A percentile compares a stretch with the other conserved stretches of the same genome.
Conservation (phyloP, 2,888 invertebrate genomes). For the Cryptosula pallasiana region DNA sequence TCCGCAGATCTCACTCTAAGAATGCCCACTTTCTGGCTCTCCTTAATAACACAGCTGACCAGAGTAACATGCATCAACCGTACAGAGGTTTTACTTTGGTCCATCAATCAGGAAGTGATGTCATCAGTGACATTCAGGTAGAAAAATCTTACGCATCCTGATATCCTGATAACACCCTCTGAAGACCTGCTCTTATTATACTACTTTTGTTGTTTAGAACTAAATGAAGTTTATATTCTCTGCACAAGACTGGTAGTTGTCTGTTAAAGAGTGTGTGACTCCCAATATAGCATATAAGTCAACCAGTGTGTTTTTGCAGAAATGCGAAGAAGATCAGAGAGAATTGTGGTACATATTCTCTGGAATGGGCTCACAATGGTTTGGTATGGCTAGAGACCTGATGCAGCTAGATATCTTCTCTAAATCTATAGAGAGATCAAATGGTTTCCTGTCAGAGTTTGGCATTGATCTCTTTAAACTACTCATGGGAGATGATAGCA, state of each 20-base stretch:
- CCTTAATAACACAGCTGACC: slow-evolving; percentile 58
- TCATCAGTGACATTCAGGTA: background rate
- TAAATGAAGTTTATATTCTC: background rate
- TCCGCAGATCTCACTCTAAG: slow-evolving; percentile 60
- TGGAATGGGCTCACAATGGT: no score
- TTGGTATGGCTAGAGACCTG: slow-evolving; percentile 87
- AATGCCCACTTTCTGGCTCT: slow-evolving; percentile 44
- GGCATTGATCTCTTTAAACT: slow-evolving; percentile 78
- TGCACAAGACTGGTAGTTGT: no score
- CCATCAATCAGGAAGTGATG: slow-evolving; percentile 44
- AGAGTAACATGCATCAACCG: slow-evolving; percentile 55
- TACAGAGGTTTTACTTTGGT: slow-evolving; percentile 77
- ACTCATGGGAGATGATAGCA: slow-evolving; percentile 59
- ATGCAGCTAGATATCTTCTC: slow-evolving; percentile 77
- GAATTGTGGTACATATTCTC: slow-evolving; percentile 93
- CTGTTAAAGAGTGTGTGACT: no score
- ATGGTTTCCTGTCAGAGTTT: slow-evolving; percentile 70
- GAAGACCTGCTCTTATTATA: no score
- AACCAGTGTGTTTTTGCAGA: slow-evolving; percentile 60
- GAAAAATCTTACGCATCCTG: no score
- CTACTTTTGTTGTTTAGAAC: background rate
- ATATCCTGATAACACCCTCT: no score
- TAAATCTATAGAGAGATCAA: slow-evolving; percentile 69
- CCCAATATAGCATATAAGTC: no score
- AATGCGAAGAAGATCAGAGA: slow-evolving; percentile 59